Conservation (phyloP, 2,797 vertebrate genomes). For the Borostomias antarcticus region DNA sequence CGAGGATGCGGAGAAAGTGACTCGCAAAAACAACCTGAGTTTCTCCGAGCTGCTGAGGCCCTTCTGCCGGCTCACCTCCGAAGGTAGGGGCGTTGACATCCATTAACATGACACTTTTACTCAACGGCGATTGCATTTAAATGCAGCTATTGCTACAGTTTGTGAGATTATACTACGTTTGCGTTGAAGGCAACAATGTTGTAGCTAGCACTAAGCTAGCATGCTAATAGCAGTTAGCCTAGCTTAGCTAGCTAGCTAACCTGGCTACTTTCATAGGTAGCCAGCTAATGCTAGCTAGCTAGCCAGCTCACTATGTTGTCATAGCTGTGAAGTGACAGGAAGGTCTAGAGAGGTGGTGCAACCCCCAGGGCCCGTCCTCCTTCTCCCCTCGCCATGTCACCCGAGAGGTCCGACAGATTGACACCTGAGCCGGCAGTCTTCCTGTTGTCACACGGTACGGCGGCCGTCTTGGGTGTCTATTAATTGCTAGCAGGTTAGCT, state of each 20-base stretch:
- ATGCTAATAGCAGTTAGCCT: constrained; percentile 17
- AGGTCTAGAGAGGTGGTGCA: constrained; percentile 3
- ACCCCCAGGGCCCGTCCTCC: constrained; percentile 14
- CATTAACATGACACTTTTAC: background rate
- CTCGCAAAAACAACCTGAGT: constrained; percentile 90
- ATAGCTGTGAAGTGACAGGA: constrained; percentile 43
- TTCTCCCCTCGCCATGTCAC: constrained; percentile 22
- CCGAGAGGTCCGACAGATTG: constrained; percentile 28
- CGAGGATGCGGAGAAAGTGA: constrained; percentile 89
- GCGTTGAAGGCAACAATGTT: background rate
- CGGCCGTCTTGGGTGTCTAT: background rate
- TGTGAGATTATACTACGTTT: background rate
- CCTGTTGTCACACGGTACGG: constrained; percentile 2
- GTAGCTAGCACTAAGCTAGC: background rate
- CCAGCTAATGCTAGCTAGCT: background rate
- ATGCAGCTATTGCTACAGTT: background rate
- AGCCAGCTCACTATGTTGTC: constrained; percentile 19
- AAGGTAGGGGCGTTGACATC: constrained; percentile 77
- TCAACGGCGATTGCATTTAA: accelerated
- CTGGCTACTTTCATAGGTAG: constrained; percentile 3
- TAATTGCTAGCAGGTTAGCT: background rate
- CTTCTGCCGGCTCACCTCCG: constrained; percentile 94
- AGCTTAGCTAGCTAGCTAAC: constrained; percentile 26
- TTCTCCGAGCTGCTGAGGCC: constrained; percentile 93
- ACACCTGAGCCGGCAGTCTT: constrained; percentile 32